phyloP scores from a whole-genome alignment of 2,113 vertebrate genomes.

The Channa argus region DNA sequence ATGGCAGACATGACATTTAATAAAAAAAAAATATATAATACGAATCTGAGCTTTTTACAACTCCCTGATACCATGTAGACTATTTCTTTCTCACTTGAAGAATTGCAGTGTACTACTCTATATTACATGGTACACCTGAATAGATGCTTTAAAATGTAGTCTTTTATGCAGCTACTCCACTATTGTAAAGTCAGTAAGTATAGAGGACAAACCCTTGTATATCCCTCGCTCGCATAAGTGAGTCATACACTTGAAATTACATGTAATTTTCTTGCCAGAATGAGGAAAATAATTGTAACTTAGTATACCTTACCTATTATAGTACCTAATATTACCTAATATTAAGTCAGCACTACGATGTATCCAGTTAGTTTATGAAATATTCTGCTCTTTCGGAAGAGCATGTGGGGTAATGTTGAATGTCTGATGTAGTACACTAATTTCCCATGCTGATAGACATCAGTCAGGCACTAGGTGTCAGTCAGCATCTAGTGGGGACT shows the following conservation, averaged over 20 bases:
- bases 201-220: background rate
- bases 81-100: slow-evolving; percentile 14
- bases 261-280: background rate
- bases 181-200: background rate
- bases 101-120: background rate
- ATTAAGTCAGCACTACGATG: background rate
- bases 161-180: background rate
- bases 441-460: slow-evolving; percentile 14
- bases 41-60: slow-evolving; percentile 23
- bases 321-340: background rate
- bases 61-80: background rate
- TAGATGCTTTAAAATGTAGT: background rate
- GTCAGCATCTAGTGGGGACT: slow-evolving; percentile 39
- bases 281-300: background rate
- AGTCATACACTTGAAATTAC: background rate
- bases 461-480: slow-evolving; percentile 69
- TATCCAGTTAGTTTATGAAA: background rate
- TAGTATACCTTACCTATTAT: background rate
- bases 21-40: background rate
- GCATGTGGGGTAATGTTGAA: background rate
- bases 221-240: background rate
- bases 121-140: background rate
- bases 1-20: background rate
- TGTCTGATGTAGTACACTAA: too few relatives aligned
- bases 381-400: background rate